Evolutionary conservation across 2,888 invertebrate species (phyloP).

Genomic region (Choreutis nemorana): DNA sequence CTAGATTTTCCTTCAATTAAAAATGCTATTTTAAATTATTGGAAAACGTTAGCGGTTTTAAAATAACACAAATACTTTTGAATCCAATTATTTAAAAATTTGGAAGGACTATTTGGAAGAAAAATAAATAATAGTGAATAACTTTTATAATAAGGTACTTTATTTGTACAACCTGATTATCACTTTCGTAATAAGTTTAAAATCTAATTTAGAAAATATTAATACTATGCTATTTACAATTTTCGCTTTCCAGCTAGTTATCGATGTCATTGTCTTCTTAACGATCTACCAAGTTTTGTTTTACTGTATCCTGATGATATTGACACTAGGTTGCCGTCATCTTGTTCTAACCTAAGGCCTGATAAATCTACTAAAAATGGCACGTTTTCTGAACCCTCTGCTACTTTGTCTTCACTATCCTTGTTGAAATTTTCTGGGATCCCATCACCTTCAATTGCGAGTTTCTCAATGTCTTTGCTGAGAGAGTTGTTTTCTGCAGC

Average conservation of each 20-base stretch:
- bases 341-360: conserved; percentile 43
- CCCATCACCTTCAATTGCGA: conserved; percentile 62
- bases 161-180: conserved; percentile 58
- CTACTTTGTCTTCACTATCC: conserved; percentile 25
- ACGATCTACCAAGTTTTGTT: conserved; percentile 57
- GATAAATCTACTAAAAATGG: conserved; percentile 61
- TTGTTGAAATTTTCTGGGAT: conserved; percentile 45
- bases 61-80: no score
- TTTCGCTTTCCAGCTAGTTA: conserved; percentile 24
- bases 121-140: no score
- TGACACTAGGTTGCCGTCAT: conserved; percentile 43
- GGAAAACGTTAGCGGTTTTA: no score
- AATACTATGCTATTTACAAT: conserved; percentile 59
- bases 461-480: conserved; percentile 69
- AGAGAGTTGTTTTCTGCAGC: conserved; percentile 86
- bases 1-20: no score
- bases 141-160: conserved; percentile 28
- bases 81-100: no score
- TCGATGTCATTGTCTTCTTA: conserved; percentile 42
- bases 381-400: conserved; percentile 57
- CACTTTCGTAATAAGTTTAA: conserved; percentile 43
- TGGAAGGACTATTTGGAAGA: no score
- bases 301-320: conserved; percentile 62
- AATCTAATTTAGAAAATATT: no score
- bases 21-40: no score